Percentiles rank a stretch among this genome's conserved stretches.
phyloP scores from a whole-genome alignment of 1,140 invertebrate species.

The Neotoxoptera formosana region DNA sequence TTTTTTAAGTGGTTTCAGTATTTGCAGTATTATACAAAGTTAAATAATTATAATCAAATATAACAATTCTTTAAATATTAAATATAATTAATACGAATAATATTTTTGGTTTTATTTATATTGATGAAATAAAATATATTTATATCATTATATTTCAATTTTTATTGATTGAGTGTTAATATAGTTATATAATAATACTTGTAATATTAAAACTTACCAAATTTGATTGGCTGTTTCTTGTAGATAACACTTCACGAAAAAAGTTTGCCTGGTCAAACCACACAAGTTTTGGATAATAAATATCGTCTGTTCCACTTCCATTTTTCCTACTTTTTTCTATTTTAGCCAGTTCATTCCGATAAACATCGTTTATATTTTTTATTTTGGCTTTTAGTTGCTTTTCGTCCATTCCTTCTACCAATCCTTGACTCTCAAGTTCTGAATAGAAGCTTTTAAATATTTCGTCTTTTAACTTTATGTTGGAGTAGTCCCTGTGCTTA shows the following conservation, averaged over 20 bases:
- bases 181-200: neutral
- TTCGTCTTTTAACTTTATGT: constrained; percentile 37
- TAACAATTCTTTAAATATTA: too few relatives aligned
- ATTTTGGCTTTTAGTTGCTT: constrained; percentile 37
- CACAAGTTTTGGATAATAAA: constrained; percentile 2
- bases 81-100: neutral
- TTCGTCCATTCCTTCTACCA: constrained; percentile 24
- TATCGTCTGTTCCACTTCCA: constrained; percentile 6
- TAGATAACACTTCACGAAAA: constrained; percentile 30
- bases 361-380: constrained; percentile 29
- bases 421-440: constrained; percentile 20
- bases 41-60: too few relatives aligned
- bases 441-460: constrained; percentile 32
- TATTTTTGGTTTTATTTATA: too few relatives aligned
- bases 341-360: constrained; percentile 5
- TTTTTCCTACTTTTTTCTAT: constrained; percentile 17
- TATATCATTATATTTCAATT: too few relatives aligned
- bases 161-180: neutral
- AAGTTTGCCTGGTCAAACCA: neutral
- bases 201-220: constrained; percentile 23
- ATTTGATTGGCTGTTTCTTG: constrained; percentile 23
- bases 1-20: too few relatives aligned
- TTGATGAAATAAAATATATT: too few relatives aligned
- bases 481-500: constrained; percentile 26
- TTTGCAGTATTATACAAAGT: too few relatives aligned